phyloP scores from a whole-genome alignment of 2,888 invertebrate genomes.

The Miltochrista miniata region DNA sequence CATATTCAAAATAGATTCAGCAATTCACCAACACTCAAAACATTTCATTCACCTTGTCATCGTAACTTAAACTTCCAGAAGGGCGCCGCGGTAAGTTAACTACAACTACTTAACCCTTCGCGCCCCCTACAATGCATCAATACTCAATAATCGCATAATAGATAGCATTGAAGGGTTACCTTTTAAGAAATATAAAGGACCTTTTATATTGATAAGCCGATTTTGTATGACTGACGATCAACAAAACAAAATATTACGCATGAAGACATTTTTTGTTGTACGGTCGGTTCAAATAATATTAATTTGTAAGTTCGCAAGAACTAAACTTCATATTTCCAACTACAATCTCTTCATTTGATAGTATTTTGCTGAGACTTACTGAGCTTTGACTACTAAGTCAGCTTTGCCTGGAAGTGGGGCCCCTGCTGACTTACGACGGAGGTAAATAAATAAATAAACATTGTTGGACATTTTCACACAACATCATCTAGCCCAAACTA shows the following conservation, averaged over 20 bases:
- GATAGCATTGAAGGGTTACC: slow-evolving; percentile 50
- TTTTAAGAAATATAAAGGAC: slow-evolving; percentile 32
- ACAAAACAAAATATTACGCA: slow-evolving; percentile 44
- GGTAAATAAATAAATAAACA: no score
- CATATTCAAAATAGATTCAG: no score
- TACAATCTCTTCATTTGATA: no score
- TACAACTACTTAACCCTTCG: slow-evolving; percentile 65
- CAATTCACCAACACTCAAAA: not conserved
- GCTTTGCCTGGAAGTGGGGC: no score
- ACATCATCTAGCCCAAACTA: no score
- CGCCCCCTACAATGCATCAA: slow-evolving; percentile 77
- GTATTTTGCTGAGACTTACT: no score
- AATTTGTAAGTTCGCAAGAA: not conserved
- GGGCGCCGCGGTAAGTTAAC: slow-evolving; percentile 50
- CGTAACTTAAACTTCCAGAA: slow-evolving; percentile 29
- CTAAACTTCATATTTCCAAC: no score
- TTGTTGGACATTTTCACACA: no score
- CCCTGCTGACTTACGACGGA: no score
- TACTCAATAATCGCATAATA: slow-evolving; percentile 80
- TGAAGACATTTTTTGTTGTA: slow-evolving; percentile 17
- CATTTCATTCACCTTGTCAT: slow-evolving; percentile 22
- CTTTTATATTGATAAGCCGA: slow-evolving; percentile 44
- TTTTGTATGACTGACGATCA: slow-evolving; percentile 55
- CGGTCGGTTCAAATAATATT: not conserved
- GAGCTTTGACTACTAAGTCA: no score